Base-by-base conservation (phyloP, 2,797 vertebrate species). In the Nyctalus aviator region DNA sequence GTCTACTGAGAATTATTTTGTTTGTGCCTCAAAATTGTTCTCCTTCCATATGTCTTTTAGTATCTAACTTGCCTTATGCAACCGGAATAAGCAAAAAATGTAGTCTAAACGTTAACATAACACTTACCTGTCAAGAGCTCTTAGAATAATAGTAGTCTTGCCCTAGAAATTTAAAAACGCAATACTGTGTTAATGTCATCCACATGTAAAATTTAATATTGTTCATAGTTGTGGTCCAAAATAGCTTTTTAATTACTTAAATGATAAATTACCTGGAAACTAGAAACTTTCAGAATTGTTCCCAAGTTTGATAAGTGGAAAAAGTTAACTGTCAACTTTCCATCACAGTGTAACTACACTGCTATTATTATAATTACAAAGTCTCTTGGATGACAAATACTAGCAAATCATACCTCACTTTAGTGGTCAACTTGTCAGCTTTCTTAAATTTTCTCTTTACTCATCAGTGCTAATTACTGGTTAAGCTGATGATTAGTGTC, bases 91-190 rank as follows among this genome's bases (percentile, higher is more conserved):
- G 59, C 77, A 85, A 37, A 79, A 90, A 93, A 78, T 17, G 23
- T 48, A 59, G 57, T 88, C 32, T 76, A 90, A 90, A 76, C 55
- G 90, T 81, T 95, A 94, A 94, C 21, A 84, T 62, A 87, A 94
- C 66, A 95, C 98, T 93, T 97, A 99, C 99, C 99, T 99, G 97
- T 99, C 99, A 86, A 99, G 99, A 94, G 99, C 99, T 91, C 99
- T 97, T 94, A 99, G 98, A 79, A 99, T 98, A 98, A 99, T 98
- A 37, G 99, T 99, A 57, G 99, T 99, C 98, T 99, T 99, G 85
- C 99, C 99, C 99, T 99, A 91, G 72, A 97, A 98, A 97, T 97
- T 32, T 92, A 97, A 97, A 96, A 98, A 97, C 88, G 94, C 97
- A 93, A 15, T 23, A 59, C 8, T 94, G 23, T 35, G 94, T 92